Evolutionary conservation across 2,888 invertebrate species (phyloP), one percentile per base, ranked within the genome.

Genomic region (Aleiodes leptofemur): DNA sequence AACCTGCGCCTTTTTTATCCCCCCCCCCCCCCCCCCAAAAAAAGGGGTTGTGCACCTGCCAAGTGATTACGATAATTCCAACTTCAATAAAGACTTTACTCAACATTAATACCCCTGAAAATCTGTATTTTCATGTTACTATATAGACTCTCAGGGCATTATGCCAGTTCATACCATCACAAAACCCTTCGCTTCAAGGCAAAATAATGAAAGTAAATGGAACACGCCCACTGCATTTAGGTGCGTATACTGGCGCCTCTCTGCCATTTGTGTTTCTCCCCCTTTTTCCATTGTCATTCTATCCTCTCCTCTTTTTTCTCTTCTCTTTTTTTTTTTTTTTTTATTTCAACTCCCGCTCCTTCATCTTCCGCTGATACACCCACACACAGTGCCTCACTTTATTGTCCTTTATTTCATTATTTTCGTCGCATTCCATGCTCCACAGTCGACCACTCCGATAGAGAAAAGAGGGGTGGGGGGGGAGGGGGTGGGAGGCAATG

Each of bases 151-250:
- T 68, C 7, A 31, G 50, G 1, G 29, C 50, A 68, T 51, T 29
- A 68, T 51, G 51, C 31, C 13, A 68, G 51, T 68, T 31, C 57
- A 56, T 72, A 70, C 71, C 68, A 71, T 68, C 53, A n/a, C 43
- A 68, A 51, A 55, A 64, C 34, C 59, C 61, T 55, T 57, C 48
- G 75, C 34, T 61, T 48, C 50, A 16, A 31, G 31, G 55, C 84
- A 85, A 87, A 87, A 87, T 87, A 88, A 87, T 87, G 85, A 87
- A 87, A 88, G 87, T 88, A 88, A 88, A 86, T 56, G 85, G 87
- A 87, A 88, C 88, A 87, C 89, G 89, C 89, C 89, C 89, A 89
- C 85, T 88, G 85, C 88, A 88, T 89, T 89, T 88, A 87, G 84
- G 56, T 75, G 80, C 71, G 72, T 66, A 73, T 78, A 76, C 78